phyloP scores from a whole-genome alignment of 2,888 invertebrate genomes.

The Panzeria rudis region DNA sequence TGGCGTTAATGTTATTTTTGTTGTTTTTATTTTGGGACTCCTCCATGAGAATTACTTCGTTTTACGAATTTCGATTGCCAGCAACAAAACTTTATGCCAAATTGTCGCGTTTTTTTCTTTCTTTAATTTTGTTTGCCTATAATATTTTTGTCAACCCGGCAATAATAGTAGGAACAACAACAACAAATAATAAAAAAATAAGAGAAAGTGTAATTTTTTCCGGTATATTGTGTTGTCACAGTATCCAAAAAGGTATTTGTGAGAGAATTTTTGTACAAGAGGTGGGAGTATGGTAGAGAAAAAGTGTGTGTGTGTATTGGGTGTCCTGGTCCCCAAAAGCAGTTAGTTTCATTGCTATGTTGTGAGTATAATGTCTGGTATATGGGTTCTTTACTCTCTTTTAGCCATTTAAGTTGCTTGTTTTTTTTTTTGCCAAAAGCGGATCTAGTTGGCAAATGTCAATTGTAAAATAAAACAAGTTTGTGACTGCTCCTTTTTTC shows the following conservation, averaged over 20 bases:
- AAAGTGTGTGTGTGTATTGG: not conserved
- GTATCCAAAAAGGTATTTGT: slow-evolving; percentile 40
- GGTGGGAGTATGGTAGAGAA: not conserved
- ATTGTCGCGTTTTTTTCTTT: slow-evolving; percentile 60
- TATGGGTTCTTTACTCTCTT: slow-evolving; percentile 8
- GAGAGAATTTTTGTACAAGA: not conserved
- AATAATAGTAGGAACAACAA: slow-evolving; percentile 27
- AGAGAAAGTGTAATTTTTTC: slow-evolving; percentile 70
- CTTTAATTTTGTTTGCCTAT: too few species aligned
- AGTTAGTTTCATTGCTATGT: not conserved
- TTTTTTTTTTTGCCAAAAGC: slow-evolving; percentile 38
- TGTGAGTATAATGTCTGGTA: not conserved
- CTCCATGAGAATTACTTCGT: slow-evolving; percentile 10
- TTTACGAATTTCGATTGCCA: slow-evolving; percentile 32
- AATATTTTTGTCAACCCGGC: slow-evolving; percentile 50
- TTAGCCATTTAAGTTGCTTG: slow-evolving; percentile 35
- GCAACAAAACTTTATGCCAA: slow-evolving; percentile 56
- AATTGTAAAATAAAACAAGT: slow-evolving; percentile 67
- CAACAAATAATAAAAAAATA: slow-evolving; percentile 8
- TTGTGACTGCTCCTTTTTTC: slow-evolving; percentile 37
- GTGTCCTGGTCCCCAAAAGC: not conserved
- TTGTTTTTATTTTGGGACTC: not conserved
- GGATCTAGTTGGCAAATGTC: slow-evolving; percentile 71
- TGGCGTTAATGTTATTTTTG: slow-evolving; percentile 49
- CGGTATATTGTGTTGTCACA: slow-evolving; percentile 56